phyloP scores from a whole-genome alignment of 2,888 invertebrate genomes.

The Anthophora plumipes region DNA sequence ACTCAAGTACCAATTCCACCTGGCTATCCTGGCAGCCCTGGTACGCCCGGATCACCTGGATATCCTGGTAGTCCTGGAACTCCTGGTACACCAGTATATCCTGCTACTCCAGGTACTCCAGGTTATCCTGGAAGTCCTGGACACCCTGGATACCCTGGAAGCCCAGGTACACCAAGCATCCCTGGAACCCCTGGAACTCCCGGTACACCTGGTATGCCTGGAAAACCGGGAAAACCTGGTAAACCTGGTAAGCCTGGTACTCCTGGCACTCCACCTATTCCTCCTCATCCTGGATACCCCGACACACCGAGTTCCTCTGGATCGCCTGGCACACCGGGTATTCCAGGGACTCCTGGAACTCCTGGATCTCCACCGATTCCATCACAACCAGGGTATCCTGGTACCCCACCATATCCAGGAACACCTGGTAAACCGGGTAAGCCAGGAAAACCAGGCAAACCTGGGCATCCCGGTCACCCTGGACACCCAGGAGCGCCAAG shows the following conservation, averaged over 20 bases:
- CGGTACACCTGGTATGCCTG: constrained; percentile 63
- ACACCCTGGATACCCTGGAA: constrained; percentile 72
- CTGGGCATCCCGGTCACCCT: neutral
- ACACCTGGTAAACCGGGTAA: constrained; percentile 49
- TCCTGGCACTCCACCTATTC: constrained; percentile 31
- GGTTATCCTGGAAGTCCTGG: constrained; percentile 55
- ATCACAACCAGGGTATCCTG: constrained; percentile 50
- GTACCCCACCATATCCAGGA: constrained; percentile 60
- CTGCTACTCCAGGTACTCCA: constrained; percentile 68
- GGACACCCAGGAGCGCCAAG: constrained; percentile 67
- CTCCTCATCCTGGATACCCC: constrained; percentile 22
- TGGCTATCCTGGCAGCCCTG: constrained; percentile 52
- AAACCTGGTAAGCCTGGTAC: constrained; percentile 66
- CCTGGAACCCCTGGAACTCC: constrained; percentile 73
- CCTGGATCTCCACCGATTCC: constrained; percentile 19
- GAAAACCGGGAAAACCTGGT: constrained; percentile 49
- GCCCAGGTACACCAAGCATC: constrained; percentile 58
- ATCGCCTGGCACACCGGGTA: constrained; percentile 45
- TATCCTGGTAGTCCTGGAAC: constrained; percentile 50
- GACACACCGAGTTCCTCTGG: constrained; percentile 67
- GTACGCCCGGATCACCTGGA: constrained; percentile 59
- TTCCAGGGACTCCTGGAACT: constrained; percentile 39
- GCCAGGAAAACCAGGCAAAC: neutral
- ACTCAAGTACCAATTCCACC: too few species aligned
- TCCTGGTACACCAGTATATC: constrained; percentile 64